Evolutionary conservation across 2,888 invertebrate genomes (phyloP).

Genomic region (Arctia plantaginis): DNA sequence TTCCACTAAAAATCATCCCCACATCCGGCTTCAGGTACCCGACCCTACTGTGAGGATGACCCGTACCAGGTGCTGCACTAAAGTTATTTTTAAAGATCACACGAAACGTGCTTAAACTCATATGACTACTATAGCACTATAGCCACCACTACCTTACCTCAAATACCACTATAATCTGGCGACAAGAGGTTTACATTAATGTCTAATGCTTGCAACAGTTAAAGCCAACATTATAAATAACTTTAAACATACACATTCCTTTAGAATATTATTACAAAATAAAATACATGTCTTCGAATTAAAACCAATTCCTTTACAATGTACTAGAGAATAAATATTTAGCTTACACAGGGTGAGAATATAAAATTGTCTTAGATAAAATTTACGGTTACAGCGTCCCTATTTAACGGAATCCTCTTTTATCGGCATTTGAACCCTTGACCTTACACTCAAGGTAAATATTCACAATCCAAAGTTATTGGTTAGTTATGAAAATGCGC

Average conservation of each 20-base stretch:
- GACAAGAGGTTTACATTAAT: neutral
- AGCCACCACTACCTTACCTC: neutral
- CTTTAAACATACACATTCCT: neutral
- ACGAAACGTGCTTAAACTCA: too few relatives aligned
- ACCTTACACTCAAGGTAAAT: constrained; percentile 58
- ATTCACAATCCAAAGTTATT: constrained; percentile 68
- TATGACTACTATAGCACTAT: too few relatives aligned
- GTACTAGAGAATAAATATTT: neutral
- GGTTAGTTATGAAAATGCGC: constrained; percentile 68
- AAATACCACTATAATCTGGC: too few relatives aligned
- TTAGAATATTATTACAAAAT: neutral
- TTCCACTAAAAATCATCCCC: too few relatives aligned
- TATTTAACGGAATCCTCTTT: constrained; percentile 51
- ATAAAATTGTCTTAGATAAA: constrained; percentile 26
- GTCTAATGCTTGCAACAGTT: neutral
- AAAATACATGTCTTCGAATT: neutral
- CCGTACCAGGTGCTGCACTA: too few relatives aligned
- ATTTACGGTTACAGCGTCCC: constrained; percentile 50
- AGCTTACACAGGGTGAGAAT: constrained; percentile 5
- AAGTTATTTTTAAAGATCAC: too few relatives aligned
- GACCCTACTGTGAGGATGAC: too few relatives aligned
- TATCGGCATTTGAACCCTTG: constrained; percentile 62
- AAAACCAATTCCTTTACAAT: neutral
- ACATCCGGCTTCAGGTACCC: too few relatives aligned
- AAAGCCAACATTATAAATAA: neutral